Base-by-base conservation (phyloP, 2,113 vertebrate genomes). In the Scopus umbretta region DNA sequence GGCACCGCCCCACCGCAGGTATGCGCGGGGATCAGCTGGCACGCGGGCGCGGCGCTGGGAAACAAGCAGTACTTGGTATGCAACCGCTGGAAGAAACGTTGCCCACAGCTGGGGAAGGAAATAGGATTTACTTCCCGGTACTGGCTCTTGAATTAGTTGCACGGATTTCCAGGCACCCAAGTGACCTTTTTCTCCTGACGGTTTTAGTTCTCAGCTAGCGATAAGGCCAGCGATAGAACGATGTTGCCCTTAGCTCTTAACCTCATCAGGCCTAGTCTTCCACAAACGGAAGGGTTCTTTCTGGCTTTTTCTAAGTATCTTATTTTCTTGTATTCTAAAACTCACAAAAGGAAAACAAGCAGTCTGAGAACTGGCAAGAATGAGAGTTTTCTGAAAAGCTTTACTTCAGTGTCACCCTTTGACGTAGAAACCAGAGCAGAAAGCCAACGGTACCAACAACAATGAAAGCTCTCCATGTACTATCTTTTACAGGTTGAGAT, bases 1-100 rank as follows among this genome's bases (percentile, higher is more conserved):
- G 74, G 21, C 3, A 88, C 5, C 36, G 4, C 49, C 43, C 11
- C 0, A 0, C 55, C 11, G 6, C 25, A 29, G 40, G 50, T 3
- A 11, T 7, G 19, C 2, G 12, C 40, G 2, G 32, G 38, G 66
- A n/a, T 13, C 50, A 8, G 50, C 30, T 3, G 12, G n/a, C 32
- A 6, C 0, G 0, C 4, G 2, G 14, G 61, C 26, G 9, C 42
- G 5, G 30, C 5, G 58, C 58, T 15, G 49, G 34, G 30, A 26
- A 66, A 72, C 13, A 8, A 23, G 16, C 18, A 11, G 8, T 29
- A 9, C 7, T 16, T 0, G 3, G 12, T 16, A 11, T 6, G 11
- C 59, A 47, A 29, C 21, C 52, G 16, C 30, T 2, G 11, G 7
- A 56, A 26, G 61, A 75, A 87, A 91, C 2, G 34, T 63, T 79